Percentiles rank a stretch among this genome's conserved stretches.
These are phyloP conservation scores for Drosophila kanekoi DNA, from an alignment of 2,888 invertebrate species.

Conservation along the genomic window DNA sequence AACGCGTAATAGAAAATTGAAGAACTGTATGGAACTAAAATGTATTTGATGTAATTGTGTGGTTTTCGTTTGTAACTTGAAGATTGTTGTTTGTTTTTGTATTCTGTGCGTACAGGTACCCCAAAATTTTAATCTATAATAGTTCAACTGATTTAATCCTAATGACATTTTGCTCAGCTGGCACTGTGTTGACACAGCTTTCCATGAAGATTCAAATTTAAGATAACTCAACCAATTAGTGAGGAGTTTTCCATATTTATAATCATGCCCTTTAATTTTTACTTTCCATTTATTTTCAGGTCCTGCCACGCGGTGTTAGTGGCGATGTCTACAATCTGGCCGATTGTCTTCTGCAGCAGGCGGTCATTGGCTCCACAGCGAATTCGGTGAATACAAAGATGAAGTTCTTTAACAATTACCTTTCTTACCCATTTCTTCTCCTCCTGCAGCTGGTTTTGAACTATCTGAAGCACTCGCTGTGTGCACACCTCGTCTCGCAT, in stretches of 20 bases:
- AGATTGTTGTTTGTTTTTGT: conserved; percentile 24
- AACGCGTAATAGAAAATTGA: conserved; percentile 23
- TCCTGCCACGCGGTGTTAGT: conserved; percentile 94
- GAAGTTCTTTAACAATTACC: too few species aligned
- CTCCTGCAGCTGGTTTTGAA: conserved; percentile 91
- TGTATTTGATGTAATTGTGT: conserved; percentile 18
- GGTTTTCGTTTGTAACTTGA: conserved; percentile 5
- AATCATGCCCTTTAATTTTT: neutral
- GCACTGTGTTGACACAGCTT: conserved; percentile 15
- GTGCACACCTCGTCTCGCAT: conserved; percentile 95
- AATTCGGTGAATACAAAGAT: conserved; percentile 86
- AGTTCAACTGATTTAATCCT: conserved; percentile 13
- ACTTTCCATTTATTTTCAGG: conserved; percentile 83
- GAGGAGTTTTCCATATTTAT: too few species aligned
- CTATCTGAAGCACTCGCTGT: conserved; percentile 95
- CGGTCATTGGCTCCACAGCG: conserved; percentile 96
- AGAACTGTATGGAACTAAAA: conserved; percentile 9
- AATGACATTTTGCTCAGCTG: conserved; percentile 31
- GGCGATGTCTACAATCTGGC: conserved; percentile 97
- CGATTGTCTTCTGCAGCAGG: conserved; percentile 97
- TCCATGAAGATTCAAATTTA: neutral
- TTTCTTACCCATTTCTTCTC: neutral
- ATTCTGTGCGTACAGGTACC: conserved; percentile 17
- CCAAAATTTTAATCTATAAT: conserved; percentile 25
- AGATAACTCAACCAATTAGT: too few species aligned